Conservation (phyloP, 2,888 invertebrate genomes). For the Trachelus stipa region DNA sequence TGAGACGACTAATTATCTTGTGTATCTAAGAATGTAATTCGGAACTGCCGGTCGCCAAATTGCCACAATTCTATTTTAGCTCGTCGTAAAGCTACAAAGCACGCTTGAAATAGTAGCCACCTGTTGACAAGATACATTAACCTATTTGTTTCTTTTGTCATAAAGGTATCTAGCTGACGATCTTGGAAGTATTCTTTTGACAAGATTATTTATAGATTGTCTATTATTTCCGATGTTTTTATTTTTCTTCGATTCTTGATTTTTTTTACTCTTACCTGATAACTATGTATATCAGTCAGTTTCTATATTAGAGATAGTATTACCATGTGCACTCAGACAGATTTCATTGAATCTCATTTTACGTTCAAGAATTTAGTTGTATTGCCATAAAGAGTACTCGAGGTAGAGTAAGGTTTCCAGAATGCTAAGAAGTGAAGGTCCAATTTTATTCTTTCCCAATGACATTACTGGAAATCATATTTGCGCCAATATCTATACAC, state of each 20-base stretch:
- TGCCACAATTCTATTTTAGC: constrained; percentile 48
- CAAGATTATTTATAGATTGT: not conserved
- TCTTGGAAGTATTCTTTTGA: constrained; percentile 30
- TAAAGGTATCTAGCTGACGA: constrained; percentile 53
- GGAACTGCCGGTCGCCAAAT: constrained; percentile 9
- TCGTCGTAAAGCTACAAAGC: constrained; percentile 59
- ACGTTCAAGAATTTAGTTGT: not conserved
- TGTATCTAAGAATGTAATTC: not conserved
- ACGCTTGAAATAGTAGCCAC: constrained; percentile 62
- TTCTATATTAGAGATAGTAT: not conserved
- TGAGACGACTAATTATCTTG: not conserved
- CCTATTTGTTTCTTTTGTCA: constrained; percentile 57
- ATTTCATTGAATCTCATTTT: not conserved
- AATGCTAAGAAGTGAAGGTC: constrained; percentile 29
- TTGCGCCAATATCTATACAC: constrained; percentile 48
- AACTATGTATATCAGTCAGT: not conserved
- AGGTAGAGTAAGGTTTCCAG: not conserved
- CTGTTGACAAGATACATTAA: constrained; percentile 65
- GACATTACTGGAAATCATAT: constrained; percentile 54
- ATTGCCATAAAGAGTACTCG: not conserved
- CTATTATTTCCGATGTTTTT: not conserved
- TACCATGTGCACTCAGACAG: not conserved
- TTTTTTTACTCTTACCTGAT: not conserved
- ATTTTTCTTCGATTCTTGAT: not conserved
- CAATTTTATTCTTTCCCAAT: constrained; percentile 47